phyloP scores from a whole-genome alignment of 2,113 vertebrate genomes.

The Pterocles gutturalis region DNA sequence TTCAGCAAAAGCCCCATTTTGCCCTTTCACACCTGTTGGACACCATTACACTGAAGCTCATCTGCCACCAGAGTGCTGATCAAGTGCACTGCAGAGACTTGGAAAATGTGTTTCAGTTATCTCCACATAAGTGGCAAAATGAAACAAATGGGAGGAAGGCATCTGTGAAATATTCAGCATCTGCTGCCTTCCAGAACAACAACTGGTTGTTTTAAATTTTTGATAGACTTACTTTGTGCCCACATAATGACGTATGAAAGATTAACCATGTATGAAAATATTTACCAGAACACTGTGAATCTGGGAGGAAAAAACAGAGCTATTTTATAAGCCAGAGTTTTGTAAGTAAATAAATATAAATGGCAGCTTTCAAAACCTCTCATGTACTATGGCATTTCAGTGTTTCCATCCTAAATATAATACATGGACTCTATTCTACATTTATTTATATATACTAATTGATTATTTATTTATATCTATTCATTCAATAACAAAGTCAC shows the following conservation, averaged over 20 bases:
- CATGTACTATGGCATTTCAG: not conserved
- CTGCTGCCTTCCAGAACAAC: slow-evolving; percentile 54
- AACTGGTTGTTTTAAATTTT: slow-evolving; percentile 52
- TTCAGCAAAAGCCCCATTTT: not conserved
- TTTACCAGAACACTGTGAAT: slow-evolving; percentile 43
- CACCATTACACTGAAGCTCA: not conserved
- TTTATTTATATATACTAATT: not conserved
- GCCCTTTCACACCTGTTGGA: slow-evolving; percentile 35
- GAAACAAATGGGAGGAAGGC: not conserved
- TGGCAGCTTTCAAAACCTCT: not conserved
- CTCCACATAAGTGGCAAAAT: not conserved
- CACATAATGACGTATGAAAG: slow-evolving; percentile 29
- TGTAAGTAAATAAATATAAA: not conserved
- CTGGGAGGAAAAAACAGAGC: not conserved
- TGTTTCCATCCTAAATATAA: not conserved
- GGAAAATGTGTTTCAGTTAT: slow-evolving; percentile 27
- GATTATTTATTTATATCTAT: not conserved
- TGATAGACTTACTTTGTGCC: slow-evolving; percentile 46
- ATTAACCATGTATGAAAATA: slow-evolving; percentile 66
- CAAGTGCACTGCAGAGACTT: not conserved
- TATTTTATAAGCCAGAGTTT: not conserved
- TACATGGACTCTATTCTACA: not conserved
- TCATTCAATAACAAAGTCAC: not conserved
- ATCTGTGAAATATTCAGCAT: slow-evolving; percentile 51
- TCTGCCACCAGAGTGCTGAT: slow-evolving; percentile 32